Percentiles rank a stretch among this genome's conserved stretches.
These are phyloP conservation scores for Scelioninae gen. 1 DNA, from an alignment of 2,888 invertebrate species.

Conservation along the genomic window DNA sequence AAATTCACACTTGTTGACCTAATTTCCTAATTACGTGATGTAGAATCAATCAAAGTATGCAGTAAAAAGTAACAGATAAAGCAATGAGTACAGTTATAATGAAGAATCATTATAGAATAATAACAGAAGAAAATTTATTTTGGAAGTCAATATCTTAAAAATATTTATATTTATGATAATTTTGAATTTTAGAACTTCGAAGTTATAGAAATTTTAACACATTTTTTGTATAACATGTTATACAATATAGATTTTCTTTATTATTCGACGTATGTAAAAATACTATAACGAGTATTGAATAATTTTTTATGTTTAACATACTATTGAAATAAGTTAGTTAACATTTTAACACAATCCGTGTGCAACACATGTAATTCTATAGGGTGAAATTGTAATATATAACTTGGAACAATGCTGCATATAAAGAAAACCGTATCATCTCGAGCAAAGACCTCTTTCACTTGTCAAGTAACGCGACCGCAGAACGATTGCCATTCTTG, in stretches of 20 bases:
- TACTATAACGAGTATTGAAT: too few species aligned
- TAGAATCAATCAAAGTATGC: constrained; percentile 29
- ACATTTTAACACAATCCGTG: too few species aligned
- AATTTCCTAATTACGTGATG: constrained; percentile 38
- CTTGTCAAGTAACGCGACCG: constrained; percentile 37
- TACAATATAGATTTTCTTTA: too few species aligned
- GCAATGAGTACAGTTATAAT: constrained; percentile 39
- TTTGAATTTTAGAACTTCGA: too few species aligned
- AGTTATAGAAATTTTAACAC: too few species aligned
- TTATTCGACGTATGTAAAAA: too few species aligned
- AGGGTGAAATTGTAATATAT: constrained; percentile 24
- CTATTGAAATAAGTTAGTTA: too few species aligned
- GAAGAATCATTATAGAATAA: constrained; percentile 34
- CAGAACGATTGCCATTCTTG: constrained; percentile 57
- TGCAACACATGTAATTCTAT: constrained; percentile 2
- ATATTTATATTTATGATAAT: too few species aligned
- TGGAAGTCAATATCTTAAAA: background rate
- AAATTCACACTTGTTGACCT: constrained; percentile 7
- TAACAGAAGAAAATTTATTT: constrained; percentile 8
- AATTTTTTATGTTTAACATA: too few species aligned
- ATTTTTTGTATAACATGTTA: too few species aligned
- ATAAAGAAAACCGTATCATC: constrained; percentile 49
- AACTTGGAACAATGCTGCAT: constrained; percentile 18
- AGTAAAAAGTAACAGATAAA: constrained; percentile 37
- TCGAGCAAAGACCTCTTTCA: constrained; percentile 48